Conservation (phyloP, 2,113 vertebrate genomes). For the Microtus montanus region DNA sequence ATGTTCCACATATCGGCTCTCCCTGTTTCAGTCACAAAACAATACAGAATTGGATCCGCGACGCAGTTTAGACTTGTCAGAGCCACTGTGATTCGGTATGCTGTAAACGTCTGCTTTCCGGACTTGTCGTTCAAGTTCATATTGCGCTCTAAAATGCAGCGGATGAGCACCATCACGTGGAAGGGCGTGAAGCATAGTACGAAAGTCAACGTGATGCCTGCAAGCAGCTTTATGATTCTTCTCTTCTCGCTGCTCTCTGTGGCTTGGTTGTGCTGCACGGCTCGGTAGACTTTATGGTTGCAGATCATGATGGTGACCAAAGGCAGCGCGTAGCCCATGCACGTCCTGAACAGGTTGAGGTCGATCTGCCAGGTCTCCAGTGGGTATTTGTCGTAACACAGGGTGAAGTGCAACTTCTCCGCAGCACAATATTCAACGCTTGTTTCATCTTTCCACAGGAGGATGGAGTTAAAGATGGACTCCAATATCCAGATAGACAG, state of each 20-base stretch:
- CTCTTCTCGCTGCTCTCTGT: conserved; percentile 87
- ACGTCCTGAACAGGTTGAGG: conserved; percentile 84
- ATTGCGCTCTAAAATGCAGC: conserved; percentile 78
- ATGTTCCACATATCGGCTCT: conserved; percentile 84
- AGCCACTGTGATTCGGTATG: conserved; percentile 88
- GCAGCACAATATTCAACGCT: conserved; percentile 74
- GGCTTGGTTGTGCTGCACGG: conserved; percentile 88
- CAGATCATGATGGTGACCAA: conserved; percentile 86
- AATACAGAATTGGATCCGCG: conserved; percentile 92
- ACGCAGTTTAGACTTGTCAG: conserved; percentile 91
- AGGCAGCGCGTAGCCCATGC: conserved; percentile 87
- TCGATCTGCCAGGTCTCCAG: conserved; percentile 78
- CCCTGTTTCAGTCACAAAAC: conserved; percentile 90
- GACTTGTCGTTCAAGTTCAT: conserved; percentile 20
- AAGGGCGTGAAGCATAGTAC: conserved; percentile 91
- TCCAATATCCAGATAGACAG: conserved; percentile 87
- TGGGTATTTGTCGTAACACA: conserved; percentile 91
- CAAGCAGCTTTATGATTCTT: conserved; percentile 87
- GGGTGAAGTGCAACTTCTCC: conserved; percentile 18
- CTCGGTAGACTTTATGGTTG: conserved; percentile 86
- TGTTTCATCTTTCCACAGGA: conserved; percentile 83
- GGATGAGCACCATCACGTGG: conserved; percentile 88
- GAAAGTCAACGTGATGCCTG: conserved; percentile 86
- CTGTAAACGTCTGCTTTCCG: conserved; percentile 66
- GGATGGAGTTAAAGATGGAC: conserved; percentile 83